These are phyloP conservation scores for Cynopterus sphinx DNA, from an alignment of 2,797 vertebrate genomes.

Conservation along the genomic window DNA sequence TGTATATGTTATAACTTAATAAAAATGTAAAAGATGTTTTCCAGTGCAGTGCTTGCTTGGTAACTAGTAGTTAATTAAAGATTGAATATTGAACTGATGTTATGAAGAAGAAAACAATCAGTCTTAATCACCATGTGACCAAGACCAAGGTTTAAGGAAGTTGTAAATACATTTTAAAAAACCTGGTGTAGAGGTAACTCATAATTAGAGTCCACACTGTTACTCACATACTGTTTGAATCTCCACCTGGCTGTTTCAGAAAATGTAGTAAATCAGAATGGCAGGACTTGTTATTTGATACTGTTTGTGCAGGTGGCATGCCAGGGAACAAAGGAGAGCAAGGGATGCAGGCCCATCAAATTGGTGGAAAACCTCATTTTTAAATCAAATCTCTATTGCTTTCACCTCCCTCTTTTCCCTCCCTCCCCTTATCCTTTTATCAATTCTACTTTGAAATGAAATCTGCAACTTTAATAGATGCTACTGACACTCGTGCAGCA, in stretches of 20 bases:
- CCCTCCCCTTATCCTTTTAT: constrained; percentile 58
- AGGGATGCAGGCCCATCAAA: not conserved
- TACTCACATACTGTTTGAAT: constrained; percentile 1
- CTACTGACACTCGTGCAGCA: constrained; percentile 68
- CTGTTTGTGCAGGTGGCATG: not conserved
- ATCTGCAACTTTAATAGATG: constrained; percentile 70
- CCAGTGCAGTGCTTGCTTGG: not conserved
- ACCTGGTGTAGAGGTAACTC: not conserved
- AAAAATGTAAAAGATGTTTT: not conserved
- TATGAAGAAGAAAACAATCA: not conserved
- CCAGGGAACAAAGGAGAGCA: not conserved
- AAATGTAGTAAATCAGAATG: not conserved
- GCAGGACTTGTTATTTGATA: not conserved
- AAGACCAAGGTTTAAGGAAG: constrained; percentile 36
- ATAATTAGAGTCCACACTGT: constrained; percentile 23
- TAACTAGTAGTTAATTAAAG: not conserved
- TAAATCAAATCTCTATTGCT: not conserved
- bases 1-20: not conserved
- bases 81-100: not conserved
- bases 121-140: constrained; percentile 7
- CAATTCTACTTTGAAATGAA: constrained; percentile 57
- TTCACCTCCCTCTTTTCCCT: not conserved
- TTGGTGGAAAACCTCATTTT: constrained; percentile 27
- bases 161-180: constrained; percentile 31
- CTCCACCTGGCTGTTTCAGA: constrained; percentile 41